Evolutionary conservation across 2,888 invertebrate genomes (phyloP), one percentile per base, ranked within the genome.

Genomic region (Elegia similella): DNA sequence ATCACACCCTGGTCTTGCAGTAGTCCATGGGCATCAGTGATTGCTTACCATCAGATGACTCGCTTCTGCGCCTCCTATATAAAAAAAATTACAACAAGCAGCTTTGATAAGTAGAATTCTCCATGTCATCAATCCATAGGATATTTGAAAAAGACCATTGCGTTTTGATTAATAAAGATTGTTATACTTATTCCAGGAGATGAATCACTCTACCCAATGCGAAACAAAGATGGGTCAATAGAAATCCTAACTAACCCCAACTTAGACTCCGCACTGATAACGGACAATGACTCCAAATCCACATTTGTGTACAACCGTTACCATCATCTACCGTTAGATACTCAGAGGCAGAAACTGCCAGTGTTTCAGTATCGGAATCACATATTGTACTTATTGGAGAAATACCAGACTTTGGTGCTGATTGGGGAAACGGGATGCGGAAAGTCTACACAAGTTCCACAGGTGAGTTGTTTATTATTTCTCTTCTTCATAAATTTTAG

Each of bases 341-440:
- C 96, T 53, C 98, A 99, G 83, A 91, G 98, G 38, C 95, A 97
- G 74, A 93, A 94, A 72, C 87, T 99, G 57, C 98, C 98, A 0
- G 97, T 98, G 62, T 97, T 95, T 76, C 95, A 96, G 79, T 95
- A 96, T 69, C 93, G 96, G 59, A 96, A 95, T 76, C 96, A 98
- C 70, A 96, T 99, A 55, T 88, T 99, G 54, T 98, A 98, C 59
- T 82, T 88, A 47, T 84, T 99, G 70, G 98, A 99, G 83, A 95
- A 95, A 64, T 95, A 95, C 85, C 98, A 98, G 83, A 96, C 97
- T 0, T 87, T 99, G 48, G 94, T 99, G 55, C 87, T 97, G 57
- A 94, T 96, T 44, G 99, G 99, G 1, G 99, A 99, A 82, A 98
- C 99, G 2, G 99, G 99, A 29, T 97, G 96, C 69, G 98, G 99